Conservation (phyloP, 2,888 invertebrate species). For the Drosophila basisetae region DNA sequence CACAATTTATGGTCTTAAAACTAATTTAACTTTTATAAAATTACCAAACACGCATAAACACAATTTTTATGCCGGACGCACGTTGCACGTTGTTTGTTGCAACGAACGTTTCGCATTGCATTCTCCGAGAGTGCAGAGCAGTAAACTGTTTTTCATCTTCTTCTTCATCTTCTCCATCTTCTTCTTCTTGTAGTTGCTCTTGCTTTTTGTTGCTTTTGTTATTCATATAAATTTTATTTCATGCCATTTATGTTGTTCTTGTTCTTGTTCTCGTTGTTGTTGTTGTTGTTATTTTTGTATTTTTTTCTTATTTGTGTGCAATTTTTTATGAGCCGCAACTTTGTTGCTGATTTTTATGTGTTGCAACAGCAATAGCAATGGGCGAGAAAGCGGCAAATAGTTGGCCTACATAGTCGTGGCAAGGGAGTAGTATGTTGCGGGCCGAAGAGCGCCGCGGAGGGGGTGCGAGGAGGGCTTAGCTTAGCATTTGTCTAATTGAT, state of each 20-base stretch:
- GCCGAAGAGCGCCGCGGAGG: too few relatives aligned
- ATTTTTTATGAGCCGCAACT: conserved; percentile 79
- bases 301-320: conserved; percentile 68
- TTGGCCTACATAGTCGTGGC: conserved; percentile 67
- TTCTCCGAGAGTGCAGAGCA: conserved; percentile 45
- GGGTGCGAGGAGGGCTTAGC: conserved; percentile 15
- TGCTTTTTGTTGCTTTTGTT: conserved; percentile 60
- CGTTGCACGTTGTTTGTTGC: conserved; percentile 52
- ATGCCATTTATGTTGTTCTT: conserved; percentile 56
- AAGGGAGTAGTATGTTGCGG: neutral
- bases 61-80: conserved; percentile 82
- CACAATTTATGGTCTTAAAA: conserved; percentile 81
- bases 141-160: conserved; percentile 70
- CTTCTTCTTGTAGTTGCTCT: conserved; percentile 25
- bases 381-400: conserved; percentile 72
- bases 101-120: conserved; percentile 57
- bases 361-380: conserved; percentile 59
- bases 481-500: conserved; percentile 68
- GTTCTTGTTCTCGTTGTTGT: conserved; percentile 32
- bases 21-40: conserved; percentile 82
- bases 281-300: conserved; percentile 38
- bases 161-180: conserved; percentile 15
- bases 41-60: conserved; percentile 82
- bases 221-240: conserved; percentile 81
- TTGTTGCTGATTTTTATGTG: conserved; percentile 80